Percentiles rank a stretch among this genome's conserved stretches.
These are phyloP conservation scores for Xiphorhynchus elegans DNA, from an alignment of 2,113 vertebrate species.

Conservation along the genomic window DNA sequence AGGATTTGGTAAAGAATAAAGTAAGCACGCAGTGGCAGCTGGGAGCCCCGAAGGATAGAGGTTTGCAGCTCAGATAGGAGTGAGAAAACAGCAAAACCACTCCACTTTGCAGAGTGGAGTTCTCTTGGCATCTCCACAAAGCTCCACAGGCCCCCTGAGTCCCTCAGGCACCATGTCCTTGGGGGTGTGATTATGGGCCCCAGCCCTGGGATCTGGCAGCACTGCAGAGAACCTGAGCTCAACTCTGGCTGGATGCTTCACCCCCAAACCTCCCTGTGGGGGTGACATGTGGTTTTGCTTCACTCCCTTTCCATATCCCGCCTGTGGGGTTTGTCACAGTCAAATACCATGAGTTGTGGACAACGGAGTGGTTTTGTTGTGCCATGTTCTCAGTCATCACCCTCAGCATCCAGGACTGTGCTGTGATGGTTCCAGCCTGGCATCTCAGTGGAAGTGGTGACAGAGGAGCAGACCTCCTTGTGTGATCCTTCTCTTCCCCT, in stretches of 20 bases:
- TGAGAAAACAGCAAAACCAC: neutral
- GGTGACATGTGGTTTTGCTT: neutral
- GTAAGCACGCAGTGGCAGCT: neutral
- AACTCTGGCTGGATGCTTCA: neutral
- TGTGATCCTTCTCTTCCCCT: neutral
- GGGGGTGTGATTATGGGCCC: neutral
- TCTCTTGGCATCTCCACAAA: neutral
- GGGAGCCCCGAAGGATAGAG: neutral
- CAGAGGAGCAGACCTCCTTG: neutral
- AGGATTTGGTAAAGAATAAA: neutral
- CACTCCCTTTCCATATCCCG: neutral
- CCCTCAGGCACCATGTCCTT: rapidly evolving
- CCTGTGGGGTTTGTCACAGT: neutral
- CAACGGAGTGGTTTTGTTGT: rapidly evolving
- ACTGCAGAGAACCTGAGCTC: neutral
- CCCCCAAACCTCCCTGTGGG: neutral
- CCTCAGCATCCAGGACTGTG: neutral
- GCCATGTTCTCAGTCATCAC: neutral
- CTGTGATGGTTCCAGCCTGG: neutral
- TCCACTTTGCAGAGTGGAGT: neutral
- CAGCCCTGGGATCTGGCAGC: neutral
- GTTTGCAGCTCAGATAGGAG: neutral
- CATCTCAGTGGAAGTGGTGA: neutral
- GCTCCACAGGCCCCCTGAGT: neutral
- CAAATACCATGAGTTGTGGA: rapidly evolving